Conservation (phyloP, 2,888 invertebrate species). For the Oxytorus armatus region DNA sequence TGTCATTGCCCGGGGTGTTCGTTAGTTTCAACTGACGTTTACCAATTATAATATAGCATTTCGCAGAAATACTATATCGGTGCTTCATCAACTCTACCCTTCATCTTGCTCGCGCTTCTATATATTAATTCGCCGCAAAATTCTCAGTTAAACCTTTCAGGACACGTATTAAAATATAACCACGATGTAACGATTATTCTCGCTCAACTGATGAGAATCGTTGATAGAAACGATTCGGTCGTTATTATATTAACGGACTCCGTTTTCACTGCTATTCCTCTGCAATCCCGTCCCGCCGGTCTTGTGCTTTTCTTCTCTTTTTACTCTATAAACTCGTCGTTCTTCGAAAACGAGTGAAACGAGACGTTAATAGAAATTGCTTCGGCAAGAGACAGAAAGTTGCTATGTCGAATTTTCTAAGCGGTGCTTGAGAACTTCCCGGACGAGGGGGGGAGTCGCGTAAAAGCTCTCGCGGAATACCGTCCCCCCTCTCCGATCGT, state of each 20-base stretch:
- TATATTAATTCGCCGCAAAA: not conserved
- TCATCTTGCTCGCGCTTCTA: not conserved
- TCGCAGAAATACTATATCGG: slow-evolving; percentile 19
- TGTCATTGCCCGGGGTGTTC: slow-evolving; percentile 11
- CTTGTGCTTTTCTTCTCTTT: slow-evolving; percentile 17
- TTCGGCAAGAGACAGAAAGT: slow-evolving; percentile 44
- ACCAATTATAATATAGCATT: slow-evolving; percentile 31
- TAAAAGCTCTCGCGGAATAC: slow-evolving; percentile 40
- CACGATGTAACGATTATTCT: not conserved
- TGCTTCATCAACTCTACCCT: not conserved
- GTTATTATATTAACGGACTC: slow-evolving; percentile 27
- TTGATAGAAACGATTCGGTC: not conserved
- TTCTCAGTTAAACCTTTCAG: not conserved
- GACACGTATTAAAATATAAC: not conserved
- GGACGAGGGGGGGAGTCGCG: not conserved
- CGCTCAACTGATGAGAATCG: not conserved
- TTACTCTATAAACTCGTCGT: slow-evolving; percentile 39
- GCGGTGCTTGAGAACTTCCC: slow-evolving; percentile 16
- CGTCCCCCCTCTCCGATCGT: not conserved
- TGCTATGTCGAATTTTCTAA: slow-evolving; percentile 58
- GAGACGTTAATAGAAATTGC: slow-evolving; percentile 63
- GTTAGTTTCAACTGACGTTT: slow-evolving; percentile 12
- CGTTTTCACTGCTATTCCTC: slow-evolving; percentile 2
- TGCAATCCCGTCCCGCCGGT: not conserved
- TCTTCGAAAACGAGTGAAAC: slow-evolving; percentile 55